Conservation (phyloP, 2,888 invertebrate genomes). For the Epinotia bilunana region DNA sequence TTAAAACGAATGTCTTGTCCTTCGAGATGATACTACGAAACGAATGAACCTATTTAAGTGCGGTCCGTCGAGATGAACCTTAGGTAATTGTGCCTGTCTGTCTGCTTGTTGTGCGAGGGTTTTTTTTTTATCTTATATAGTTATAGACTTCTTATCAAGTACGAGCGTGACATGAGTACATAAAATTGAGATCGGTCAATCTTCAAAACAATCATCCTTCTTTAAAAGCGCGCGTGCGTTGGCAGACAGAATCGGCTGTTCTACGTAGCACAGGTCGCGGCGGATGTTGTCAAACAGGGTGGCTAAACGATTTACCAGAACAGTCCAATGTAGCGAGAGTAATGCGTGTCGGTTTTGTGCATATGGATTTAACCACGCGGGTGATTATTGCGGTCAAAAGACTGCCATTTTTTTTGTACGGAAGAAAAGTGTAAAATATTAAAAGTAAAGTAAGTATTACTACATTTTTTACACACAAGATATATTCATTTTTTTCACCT, state of each 20-base stretch:
- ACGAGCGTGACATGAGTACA: background rate
- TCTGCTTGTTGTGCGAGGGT: too few species aligned
- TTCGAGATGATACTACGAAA: too few species aligned
- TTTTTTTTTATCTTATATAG: too few species aligned
- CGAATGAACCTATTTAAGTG: too few species aligned
- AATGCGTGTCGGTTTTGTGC: constrained; percentile 9
- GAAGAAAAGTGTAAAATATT: background rate
- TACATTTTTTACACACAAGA: too few species aligned
- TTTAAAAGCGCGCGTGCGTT: background rate
- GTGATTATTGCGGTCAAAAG: background rate
- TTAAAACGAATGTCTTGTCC: too few species aligned
- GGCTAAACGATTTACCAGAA: constrained; percentile 40
- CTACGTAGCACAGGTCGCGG: constrained; percentile 10
- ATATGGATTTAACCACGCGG: background rate
- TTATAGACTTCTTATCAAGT: too few species aligned
- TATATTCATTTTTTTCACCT: background rate
- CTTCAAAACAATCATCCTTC: background rate
- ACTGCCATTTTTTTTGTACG: background rate
- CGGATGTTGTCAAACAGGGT: constrained; percentile 42
- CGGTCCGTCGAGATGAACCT: too few species aligned
- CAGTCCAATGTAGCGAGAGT: constrained; percentile 20
- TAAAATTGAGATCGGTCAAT: background rate
- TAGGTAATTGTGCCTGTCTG: too few species aligned
- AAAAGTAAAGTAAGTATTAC: background rate
- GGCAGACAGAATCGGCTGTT: background rate